Evolutionary conservation across 2,797 vertebrate genomes (phyloP), one percentile per base, ranked within the genome.

Genomic region (Oreonectes daqikongensis): DNA sequence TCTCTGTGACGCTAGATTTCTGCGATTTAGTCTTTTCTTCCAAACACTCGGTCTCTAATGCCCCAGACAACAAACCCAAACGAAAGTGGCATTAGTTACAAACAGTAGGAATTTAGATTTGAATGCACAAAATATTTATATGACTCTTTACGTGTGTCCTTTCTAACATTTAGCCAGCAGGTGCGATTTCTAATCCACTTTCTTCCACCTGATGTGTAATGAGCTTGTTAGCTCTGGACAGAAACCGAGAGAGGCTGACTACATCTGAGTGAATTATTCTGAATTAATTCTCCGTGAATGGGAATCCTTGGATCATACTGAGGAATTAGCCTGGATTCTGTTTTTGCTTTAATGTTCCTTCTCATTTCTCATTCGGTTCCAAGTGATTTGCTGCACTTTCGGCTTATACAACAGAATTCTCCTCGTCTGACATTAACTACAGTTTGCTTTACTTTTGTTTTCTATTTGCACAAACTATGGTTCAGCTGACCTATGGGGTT

Each of bases 11-110:
- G 38, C 8, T 35, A 53, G 44, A 20, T 69, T 74, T 74, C 14
- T 42, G 17, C 46, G 48, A 46, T 71, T 71, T 22, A 59, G 57
- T 7, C 30, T 73, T 20, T 52, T 73, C 20, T 73, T 73, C 15
- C 30, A 8, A 32, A 50, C 9, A 73, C 30, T 52, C 48, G 35
- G 22, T 53, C 15, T 73, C 22, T 73, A 52, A 64, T 73, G 60
- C 30, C 30, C 60, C 3, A 24, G 22, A 52, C 22, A 2, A 42
- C 55, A 50, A 10, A 64, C 64, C 46, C 15, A 30, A 65, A n/a
- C 0, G 32, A 14, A 65, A 64, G 59, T 53, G 18, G 60, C 42
- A 50, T 73, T 73, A 64, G 32, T 64, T 52, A 40, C 60, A 73
- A 73, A 64, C 71, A 73, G 30, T 53, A 38, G 60, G 17, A 53